Evolutionary conservation across 2,113 vertebrate species (phyloP), one percentile per base, ranked within the genome.

Genomic region (Cygnus atratus): DNA sequence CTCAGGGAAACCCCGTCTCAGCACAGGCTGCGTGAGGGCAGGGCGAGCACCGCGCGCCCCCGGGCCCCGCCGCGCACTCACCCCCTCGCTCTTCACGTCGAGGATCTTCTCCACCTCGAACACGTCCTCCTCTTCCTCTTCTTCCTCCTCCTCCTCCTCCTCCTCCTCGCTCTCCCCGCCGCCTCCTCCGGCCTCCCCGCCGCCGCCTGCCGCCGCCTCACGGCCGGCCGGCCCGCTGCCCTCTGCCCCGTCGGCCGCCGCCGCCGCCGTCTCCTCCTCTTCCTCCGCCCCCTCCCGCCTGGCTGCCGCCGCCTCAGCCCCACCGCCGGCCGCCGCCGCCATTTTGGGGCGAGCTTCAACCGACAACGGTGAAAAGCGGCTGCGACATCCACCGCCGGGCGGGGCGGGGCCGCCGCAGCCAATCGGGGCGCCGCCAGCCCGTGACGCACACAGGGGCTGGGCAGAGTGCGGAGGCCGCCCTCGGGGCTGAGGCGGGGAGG

Each of bases 31-130:
- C 46, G 46, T 6, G 46, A 48, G 46, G 20, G 46, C 20, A 48
- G 46, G 46, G 46, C 46, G 20, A 20, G 46, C 46, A 48, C 20
- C 46, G 20, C 46, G 39, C 39, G 46, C 46, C 46, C 46, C 20
- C 43, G 43, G 46, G 46, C 20, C 46, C 20, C 46, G 29, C 41
- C 31, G 33, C 31, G 28, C 65, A 77, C 98, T 97, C 97, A 99
- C 99, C 98, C 98, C 99, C 55, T 99, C 98, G 26, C 95, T 98
- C 78, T 99, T 99, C 98, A 99, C 97, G 97, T 99, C 99, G 81
- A 99, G 98, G 96, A 99, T 99, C 95, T 97, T 97, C 97, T 99
- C 99, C 98, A 99, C 99, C 94, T 99, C 99, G 95, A 99, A 99
- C 14, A 99, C 98, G 59, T 99, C 98, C 63, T 99, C 99, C 12